Base-by-base conservation (phyloP, 2,797 vertebrate genomes). In the Florisuga fusca region DNA sequence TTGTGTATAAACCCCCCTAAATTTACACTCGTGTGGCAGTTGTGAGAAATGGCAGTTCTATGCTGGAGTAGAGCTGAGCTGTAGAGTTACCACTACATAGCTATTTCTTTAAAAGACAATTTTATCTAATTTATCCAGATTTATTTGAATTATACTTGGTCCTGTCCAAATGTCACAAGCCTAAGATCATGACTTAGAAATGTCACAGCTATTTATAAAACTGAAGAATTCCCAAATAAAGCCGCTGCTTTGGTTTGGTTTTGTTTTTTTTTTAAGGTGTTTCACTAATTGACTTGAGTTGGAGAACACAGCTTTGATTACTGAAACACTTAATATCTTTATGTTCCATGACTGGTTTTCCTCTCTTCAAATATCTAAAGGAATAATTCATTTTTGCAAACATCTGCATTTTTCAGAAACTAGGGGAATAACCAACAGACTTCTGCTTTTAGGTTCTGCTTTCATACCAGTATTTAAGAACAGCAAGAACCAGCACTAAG, bases 341-440 rank as follows among this genome's bases (percentile, higher is more conserved):
- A 74, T 96, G 66, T 94, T 96, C 81, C 71, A 58, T 75, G 69
- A 79, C 71, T 89, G 88, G 31, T 96, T 97, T 94, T 87, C 94
- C 93, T 64, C 51, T 82, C 90, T 96, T 57, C 79, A 76, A 84
- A 77, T 90, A 97, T 73, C 93, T 97, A 94, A 96, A 96, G 83
- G 94, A 95, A 95, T 94, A 79, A 95, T 95, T 63, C 15, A 92
- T 84, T 86, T 96, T 92, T 87, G 92, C 92, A 95, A 91, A 84
- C 88, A 87, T 18, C 36, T 71, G 34, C 76, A 59, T 79, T 41
- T 67, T 57, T 88, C 43, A 91, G 72, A 88, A 86, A 61, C 34
- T 8, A 54, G 46, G 51, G 67, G 86, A 91, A 85, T 12, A 12
- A 36, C 57, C 46, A 81, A 76, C n/a, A 93, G 46, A 46, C 36